Base-by-base conservation (phyloP, 2,888 invertebrate genomes). In the Gari tellinella region DNA sequence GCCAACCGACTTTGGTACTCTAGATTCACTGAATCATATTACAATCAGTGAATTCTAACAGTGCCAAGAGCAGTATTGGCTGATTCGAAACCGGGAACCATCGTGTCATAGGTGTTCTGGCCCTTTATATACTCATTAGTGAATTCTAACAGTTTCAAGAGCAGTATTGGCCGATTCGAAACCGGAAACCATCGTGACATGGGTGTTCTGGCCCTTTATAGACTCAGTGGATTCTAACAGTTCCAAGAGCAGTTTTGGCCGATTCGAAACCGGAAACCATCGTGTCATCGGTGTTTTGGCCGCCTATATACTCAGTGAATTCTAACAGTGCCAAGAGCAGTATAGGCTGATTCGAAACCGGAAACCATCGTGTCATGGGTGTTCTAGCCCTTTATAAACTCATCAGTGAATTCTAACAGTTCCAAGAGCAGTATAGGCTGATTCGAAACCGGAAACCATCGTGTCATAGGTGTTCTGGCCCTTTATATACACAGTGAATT, bases 141-240 rank as follows among this genome's bases (percentile, higher is more conserved):
- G n/a, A n/a, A n/a, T n/a, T n/a, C n/a, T n/a, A n/a, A n/a, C n/a
- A n/a, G n/a, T n/a, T n/a, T n/a, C n/a, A n/a, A n/a, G n/a, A n/a
- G n/a, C n/a, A n/a, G n/a, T n/a, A n/a, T n/a, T n/a, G n/a, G n/a
- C n/a, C n/a, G n/a, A n/a, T n/a, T n/a, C n/a, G n/a, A n/a, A n/a
- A n/a, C n/a, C n/a, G n/a, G n/a, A n/a, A n/a, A 75, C 75, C 84
- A 85, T 86, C 85, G 84, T 77, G 85, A 84, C 76, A 74, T 61
- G 82, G 84, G 83, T 69, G 80, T 83, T 84, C 86, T 85, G 86
- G 84, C 64, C 55, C 69, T 41, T 65, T 45, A 21, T 41, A 38
- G n/a, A 67, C 64, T 85, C 86, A 86, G 86, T 86, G 86, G 85
- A 86, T 86, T 86, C 86, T 86, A 85, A 83, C 85, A 86, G 86